A percentile compares a stretch with the other conserved stretches of the same genome.
phyloP scores from a whole-genome alignment of 2,113 vertebrate genomes.

The Brachyhypopomus gauderio region DNA sequence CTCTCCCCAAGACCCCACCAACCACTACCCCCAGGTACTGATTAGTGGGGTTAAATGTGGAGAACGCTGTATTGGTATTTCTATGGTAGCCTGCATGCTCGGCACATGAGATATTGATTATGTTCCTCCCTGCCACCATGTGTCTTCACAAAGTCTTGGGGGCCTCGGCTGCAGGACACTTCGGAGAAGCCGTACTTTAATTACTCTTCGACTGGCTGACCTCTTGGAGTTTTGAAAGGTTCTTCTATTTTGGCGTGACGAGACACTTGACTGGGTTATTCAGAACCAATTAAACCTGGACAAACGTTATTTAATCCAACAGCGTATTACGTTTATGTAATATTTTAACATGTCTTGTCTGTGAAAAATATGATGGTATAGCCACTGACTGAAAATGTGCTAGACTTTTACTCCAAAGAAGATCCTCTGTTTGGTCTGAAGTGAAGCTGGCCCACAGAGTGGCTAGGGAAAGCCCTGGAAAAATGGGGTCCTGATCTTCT shows the following conservation, averaged over 20 bases:
- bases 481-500: slow-evolving; percentile 78
- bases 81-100: slow-evolving; percentile 64
- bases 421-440: slow-evolving; percentile 31
- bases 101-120: slow-evolving; percentile 71
- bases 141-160: slow-evolving; percentile 71
- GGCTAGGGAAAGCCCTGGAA: slow-evolving; percentile 55
- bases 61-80: slow-evolving; percentile 73
- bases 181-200: too few relatives aligned
- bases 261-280: not conserved
- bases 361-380: not conserved
- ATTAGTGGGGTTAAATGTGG: slow-evolving; percentile 71
- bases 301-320: not conserved
- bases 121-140: slow-evolving; percentile 76
- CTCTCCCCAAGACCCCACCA: slow-evolving; percentile 29
- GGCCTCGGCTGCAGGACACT: slow-evolving; percentile 61
- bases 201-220: slow-evolving; percentile 61
- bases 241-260: not conserved
- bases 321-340: too few relatives aligned
- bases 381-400: not conserved
- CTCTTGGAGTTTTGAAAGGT: not conserved
- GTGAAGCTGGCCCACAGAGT: slow-evolving; percentile 54
- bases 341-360: not conserved
- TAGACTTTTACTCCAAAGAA: not conserved
- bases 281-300: not conserved
- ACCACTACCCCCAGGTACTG: slow-evolving; percentile 61